Base-by-base conservation (phyloP, 2,888 invertebrate species). In the Amphipyra berbera region DNA sequence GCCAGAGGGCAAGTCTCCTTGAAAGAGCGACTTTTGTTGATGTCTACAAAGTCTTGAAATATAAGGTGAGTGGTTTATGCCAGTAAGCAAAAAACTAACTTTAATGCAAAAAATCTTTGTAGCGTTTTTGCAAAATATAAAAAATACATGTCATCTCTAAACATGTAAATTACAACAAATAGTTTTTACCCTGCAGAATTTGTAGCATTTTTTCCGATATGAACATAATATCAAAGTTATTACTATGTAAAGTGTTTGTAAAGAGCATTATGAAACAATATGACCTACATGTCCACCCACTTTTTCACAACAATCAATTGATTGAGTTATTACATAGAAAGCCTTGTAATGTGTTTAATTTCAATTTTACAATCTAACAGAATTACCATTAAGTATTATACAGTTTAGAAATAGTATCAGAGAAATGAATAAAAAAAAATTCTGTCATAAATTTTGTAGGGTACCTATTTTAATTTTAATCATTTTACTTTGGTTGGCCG, bases 21-120 rank as follows among this genome's bases (percentile, higher is more conserved):
- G 93, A 95, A 69, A 87, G 88, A 73, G 93, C 95, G 13, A 94
- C 94, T 61, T 98, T 98, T 89, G 91, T 97, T 50, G 97, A 98
- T 88, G 97, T 97, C 12, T 97, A 97, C 89, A 98, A 98, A 91
- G 96, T 97, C 58, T 92, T 99, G 47, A 97, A 97, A 83, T 98
- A 97, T 89, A 98, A 98, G 95, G 97, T 97, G 85, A 90, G 92
- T 74, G 9, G 6, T n/a, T n/a, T 15, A 21, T 41, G 40, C 21
- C 21, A n/a, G 13, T 14, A 2, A 41, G 3, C 0, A 0, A 30
- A 14, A n/a, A 27, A 35, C 30, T 13, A 13, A 46, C 30, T 30
- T 30, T 46, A 33, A 8, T 42, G 10, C 13, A 13, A 1, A 0
- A n/a, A 3, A 5, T 40, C 2, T 40, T 13, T n/a, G 2, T n/a